Conservation (phyloP, 2,888 invertebrate species). For the Microplitis manilae region DNA sequence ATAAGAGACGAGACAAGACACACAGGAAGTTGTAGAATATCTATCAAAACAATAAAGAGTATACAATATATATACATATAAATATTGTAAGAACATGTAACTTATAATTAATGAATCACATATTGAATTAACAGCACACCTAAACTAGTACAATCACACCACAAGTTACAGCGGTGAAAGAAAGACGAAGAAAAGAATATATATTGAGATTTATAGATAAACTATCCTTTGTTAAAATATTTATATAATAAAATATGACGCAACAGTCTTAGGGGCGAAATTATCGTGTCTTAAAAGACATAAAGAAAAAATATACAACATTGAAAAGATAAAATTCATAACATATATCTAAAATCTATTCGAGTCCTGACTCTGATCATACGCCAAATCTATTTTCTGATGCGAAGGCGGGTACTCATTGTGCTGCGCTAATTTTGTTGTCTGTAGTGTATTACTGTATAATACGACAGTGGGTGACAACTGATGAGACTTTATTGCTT, state of each 20-base stretch:
- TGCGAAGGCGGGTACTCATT: conserved; percentile 68
- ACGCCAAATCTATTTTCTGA: conserved; percentile 70
- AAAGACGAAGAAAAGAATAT: no score
- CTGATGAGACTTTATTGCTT: background rate
- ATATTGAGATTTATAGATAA: no score
- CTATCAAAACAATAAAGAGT: background rate
- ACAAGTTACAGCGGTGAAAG: no score
- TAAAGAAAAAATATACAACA: conserved; percentile 29
- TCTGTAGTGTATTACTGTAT: conserved; percentile 46
- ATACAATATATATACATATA: background rate
- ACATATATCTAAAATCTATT: conserved; percentile 69
- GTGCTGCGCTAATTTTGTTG: conserved; percentile 68
- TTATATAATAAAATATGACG: background rate
- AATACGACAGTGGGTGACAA: conserved; percentile 12
- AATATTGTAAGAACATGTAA: no score
- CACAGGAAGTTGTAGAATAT: no score
- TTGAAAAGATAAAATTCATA: conserved; percentile 47
- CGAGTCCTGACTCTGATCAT: conserved; percentile 63
- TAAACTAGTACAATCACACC: no score
- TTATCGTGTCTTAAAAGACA: conserved; percentile 15
- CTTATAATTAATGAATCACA: no score
- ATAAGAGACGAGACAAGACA: background rate
- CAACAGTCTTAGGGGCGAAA: background rate
- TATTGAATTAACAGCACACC: no score
- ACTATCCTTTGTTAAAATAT: background rate